Evolutionary conservation across 2,888 invertebrate species (phyloP).

Genomic region (Bombylius major): DNA sequence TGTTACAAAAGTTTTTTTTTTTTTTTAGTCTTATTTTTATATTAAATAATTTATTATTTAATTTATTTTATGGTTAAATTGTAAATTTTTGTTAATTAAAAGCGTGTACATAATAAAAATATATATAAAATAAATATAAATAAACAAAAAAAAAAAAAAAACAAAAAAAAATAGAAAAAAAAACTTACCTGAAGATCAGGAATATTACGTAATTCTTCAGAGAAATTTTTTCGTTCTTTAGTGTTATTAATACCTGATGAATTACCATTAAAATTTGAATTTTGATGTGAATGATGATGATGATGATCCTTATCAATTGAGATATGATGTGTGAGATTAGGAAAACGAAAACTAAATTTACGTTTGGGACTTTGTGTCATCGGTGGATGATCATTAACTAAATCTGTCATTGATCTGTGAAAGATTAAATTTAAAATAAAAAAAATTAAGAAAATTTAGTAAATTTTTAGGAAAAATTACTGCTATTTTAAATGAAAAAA

Average conservation of each 20-base stretch:
- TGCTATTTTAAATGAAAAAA: no score
- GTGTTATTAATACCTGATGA: slow-evolving; percentile 34
- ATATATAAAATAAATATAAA: no score
- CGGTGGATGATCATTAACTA: slow-evolving; percentile 42
- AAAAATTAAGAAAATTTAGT: no score
- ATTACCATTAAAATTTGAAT: slow-evolving; percentile 24
- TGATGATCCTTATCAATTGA: slow-evolving; percentile 19
- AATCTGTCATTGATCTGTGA: slow-evolving; percentile 46
- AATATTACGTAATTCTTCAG: slow-evolving; percentile 74
- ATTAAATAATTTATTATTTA: no score
- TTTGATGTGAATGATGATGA: slow-evolving; percentile 2
- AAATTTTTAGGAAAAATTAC: no score
- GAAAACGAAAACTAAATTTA: slow-evolving; percentile 66
- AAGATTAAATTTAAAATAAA: not conserved
- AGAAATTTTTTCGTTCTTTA: slow-evolving; percentile 61
- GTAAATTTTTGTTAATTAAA: no score
- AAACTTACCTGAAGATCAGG: slow-evolving; percentile 72
- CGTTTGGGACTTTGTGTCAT: slow-evolving; percentile 56
- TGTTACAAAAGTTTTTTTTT: no score
- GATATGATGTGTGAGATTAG: slow-evolving; percentile 32
- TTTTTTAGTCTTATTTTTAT: no score
- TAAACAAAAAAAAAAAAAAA: no score
- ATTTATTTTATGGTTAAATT: no score
- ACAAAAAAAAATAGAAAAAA: not conserved
- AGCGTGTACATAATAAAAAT: no score